Evolutionary conservation across 1,140 invertebrate species (phyloP).

Genomic region (Zaprionus ghesquierei): DNA sequence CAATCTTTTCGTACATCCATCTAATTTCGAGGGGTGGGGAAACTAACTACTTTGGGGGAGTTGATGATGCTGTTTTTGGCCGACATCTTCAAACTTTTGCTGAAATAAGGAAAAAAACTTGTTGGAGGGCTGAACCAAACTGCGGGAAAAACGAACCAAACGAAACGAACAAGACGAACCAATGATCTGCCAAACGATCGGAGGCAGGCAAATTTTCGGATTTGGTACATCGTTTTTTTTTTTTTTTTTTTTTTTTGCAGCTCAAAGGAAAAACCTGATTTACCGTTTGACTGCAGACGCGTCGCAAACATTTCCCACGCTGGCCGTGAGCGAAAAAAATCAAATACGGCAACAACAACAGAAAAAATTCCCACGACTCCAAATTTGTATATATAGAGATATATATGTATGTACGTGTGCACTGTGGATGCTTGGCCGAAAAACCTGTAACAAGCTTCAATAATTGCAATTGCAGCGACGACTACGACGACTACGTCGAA

Average conservation of each 20-base stretch:
- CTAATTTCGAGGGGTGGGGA: neutral
- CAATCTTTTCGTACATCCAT: neutral
- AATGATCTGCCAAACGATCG: conserved; percentile 59
- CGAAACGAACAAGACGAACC: conserved; percentile 9
- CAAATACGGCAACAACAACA: conserved; percentile 44
- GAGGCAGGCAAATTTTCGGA: conserved; percentile 54
- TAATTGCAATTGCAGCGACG: conserved; percentile 54
- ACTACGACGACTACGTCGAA: neutral
- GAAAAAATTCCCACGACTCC: conserved; percentile 75
- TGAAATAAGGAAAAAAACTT: neutral
- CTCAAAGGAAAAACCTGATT: conserved; percentile 73
- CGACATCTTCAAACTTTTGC: conserved; percentile 14
- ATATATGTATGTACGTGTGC: conserved; percentile 24
- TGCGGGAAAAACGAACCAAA: conserved; percentile 8
- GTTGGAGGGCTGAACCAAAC: conserved; percentile 1
- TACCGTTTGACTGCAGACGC: conserved; percentile 62
- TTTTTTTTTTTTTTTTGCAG: conserved; percentile 50
- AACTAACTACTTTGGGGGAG: conserved; percentile 1
- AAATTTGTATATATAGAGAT: conserved; percentile 77
- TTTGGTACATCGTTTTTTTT: conserved; percentile 13
- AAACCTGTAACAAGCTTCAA: conserved; percentile 75
- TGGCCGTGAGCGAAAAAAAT: conserved; percentile 53
- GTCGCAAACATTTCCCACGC: conserved; percentile 74
- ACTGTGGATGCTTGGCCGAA: conserved; percentile 34
- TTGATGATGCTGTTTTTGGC: conserved; percentile 29